phyloP scores from a whole-genome alignment of 1,140 invertebrate genomes.

The Laupala kohalensis region DNA sequence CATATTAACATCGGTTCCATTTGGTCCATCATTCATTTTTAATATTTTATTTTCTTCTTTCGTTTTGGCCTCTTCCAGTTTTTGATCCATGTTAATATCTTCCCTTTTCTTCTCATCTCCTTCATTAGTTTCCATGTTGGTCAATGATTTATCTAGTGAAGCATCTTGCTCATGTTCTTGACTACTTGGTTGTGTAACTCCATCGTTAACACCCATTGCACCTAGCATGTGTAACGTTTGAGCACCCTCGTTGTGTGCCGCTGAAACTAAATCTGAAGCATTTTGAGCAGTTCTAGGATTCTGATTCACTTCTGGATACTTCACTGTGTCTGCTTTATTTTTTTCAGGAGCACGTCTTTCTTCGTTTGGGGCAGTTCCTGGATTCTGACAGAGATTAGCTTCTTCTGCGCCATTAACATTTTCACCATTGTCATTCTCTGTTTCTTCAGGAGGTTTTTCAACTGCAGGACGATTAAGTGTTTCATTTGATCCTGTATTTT shows the following conservation, averaged over 20 bases:
- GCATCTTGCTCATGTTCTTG: neutral
- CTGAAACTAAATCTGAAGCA: neutral
- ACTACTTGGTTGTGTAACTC: neutral
- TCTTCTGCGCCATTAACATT: neutral
- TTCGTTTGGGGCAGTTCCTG: neutral
- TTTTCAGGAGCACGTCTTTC: neutral
- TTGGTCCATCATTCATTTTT: neutral
- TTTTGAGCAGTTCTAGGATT: neutral
- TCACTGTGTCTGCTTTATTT: neutral
- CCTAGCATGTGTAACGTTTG: neutral
- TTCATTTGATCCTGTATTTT: constrained; percentile 11
- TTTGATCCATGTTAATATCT: neutral
- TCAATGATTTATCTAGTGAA: neutral
- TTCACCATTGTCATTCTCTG: neutral
- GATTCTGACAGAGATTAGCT: neutral
- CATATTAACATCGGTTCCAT: neutral
- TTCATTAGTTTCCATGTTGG: neutral
- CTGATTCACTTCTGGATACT: neutral
- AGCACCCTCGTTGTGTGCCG: neutral
- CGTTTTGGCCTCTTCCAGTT: neutral
- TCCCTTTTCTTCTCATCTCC: neutral
- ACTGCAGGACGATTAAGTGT: neutral
- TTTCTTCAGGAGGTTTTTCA: neutral
- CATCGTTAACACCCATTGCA: neutral
- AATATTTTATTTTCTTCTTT: neutral